These are phyloP conservation scores for Cotesia congregata DNA, from an alignment of 2,888 invertebrate genomes.

Conservation along the genomic window DNA sequence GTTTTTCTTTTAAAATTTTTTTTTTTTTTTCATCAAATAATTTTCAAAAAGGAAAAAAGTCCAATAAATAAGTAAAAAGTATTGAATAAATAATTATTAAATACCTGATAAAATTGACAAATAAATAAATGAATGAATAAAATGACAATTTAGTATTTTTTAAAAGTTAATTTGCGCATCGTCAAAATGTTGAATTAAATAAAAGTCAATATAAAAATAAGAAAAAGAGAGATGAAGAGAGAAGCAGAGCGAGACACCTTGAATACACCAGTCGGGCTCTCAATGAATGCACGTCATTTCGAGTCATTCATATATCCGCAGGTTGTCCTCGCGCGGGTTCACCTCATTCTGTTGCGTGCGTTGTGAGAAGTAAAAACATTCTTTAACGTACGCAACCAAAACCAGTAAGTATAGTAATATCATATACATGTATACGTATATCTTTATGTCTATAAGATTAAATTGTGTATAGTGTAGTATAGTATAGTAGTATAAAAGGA, in stretches of 20 bases:
- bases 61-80: too few relatives aligned
- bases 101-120: too few relatives aligned
- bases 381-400: conserved; percentile 45
- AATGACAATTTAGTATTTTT: too few relatives aligned
- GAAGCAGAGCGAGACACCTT: conserved; percentile 29
- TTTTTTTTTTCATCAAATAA: too few relatives aligned
- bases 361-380: conserved; percentile 10
- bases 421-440: conserved; percentile 43
- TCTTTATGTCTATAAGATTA: conserved; percentile 4
- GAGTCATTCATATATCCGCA: conserved; percentile 67
- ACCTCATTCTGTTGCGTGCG: conserved; percentile 44
- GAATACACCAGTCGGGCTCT: conserved; percentile 55
- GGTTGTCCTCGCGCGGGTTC: conserved; percentile 59
- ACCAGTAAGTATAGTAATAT: not conserved
- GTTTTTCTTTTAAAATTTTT: too few relatives aligned
- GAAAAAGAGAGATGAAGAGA: conserved; percentile 24
- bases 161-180: too few relatives aligned
- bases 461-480: not conserved
- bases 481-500: not conserved
- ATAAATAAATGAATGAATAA: too few relatives aligned
- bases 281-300: conserved; percentile 67
- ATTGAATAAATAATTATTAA: too few relatives aligned
- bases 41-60: too few relatives aligned
- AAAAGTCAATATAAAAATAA: not conserved
- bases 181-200: too few relatives aligned